Evolutionary conservation across 2,113 vertebrate species (phyloP).

Genomic region (Nesogale talazaci): DNA sequence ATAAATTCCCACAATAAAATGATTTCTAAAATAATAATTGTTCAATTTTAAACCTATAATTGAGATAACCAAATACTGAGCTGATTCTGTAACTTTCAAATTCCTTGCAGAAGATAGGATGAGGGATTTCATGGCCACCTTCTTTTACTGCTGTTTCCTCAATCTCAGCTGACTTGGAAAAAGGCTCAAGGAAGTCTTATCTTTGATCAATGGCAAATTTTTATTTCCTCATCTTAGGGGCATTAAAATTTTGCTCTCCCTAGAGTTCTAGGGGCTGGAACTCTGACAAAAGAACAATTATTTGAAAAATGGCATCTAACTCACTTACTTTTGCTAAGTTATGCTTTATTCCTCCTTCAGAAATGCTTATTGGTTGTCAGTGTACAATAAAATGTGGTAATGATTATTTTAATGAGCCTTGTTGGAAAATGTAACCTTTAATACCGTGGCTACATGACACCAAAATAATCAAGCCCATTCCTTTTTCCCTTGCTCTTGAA

Average conservation of each 20-base stretch:
- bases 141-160: neutral
- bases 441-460: neutral
- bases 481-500: neutral
- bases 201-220: neutral
- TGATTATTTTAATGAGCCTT: neutral
- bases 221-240: slow-evolving; percentile 13
- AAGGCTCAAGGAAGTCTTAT: neutral
- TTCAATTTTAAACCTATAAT: neutral
- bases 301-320: neutral
- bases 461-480: neutral
- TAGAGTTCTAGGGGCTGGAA: neutral
- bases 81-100: neutral
- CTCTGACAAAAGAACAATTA: neutral
- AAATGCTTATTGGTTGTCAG: neutral
- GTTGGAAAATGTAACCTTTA: neutral
- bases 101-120: neutral
- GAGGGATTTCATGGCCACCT: no score
- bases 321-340: neutral
- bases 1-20: no score
- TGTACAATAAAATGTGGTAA: slow-evolving; percentile 6
- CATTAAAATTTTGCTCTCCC: neutral
- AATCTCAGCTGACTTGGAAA: neutral
- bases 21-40: no score
- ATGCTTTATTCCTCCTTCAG: slow-evolving; percentile 15
- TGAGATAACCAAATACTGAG: neutral